A percentile compares a stretch with the other conserved stretches of the same genome.
phyloP scores from a whole-genome alignment of 2,888 invertebrate species.

The Stegana nigrithorax region DNA sequence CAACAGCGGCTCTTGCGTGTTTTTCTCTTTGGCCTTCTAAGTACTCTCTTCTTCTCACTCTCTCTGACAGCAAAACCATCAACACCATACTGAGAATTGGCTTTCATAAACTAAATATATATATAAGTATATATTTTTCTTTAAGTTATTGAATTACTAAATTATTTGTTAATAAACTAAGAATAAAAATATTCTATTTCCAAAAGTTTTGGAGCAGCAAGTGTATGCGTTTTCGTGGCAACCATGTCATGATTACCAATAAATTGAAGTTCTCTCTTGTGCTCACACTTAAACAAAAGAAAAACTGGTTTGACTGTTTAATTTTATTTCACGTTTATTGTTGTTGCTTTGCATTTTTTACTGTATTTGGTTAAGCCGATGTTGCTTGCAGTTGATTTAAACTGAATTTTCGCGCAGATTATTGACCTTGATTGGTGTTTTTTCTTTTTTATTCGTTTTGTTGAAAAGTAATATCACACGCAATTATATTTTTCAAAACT shows the following conservation, averaged over 20 bases:
- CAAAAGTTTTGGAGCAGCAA: too few species aligned
- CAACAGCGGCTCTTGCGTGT: not conserved
- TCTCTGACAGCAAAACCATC: too few species aligned
- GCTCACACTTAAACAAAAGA: too few species aligned
- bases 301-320: slow-evolving; percentile 55
- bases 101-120: too few species aligned
- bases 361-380: slow-evolving; percentile 38
- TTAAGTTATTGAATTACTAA: too few species aligned
- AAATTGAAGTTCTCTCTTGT: not conserved
- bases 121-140: too few species aligned
- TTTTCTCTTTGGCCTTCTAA: slow-evolving; percentile 33
- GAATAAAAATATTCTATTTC: too few species aligned
- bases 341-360: slow-evolving; percentile 47
- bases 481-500: slow-evolving; percentile 56
- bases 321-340: slow-evolving; percentile 53
- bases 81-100: too few species aligned
- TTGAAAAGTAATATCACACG: too few species aligned
- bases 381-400: too few species aligned
- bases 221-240: slow-evolving; percentile 8
- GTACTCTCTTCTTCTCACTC: slow-evolving; percentile 21
- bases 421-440: slow-evolving; percentile 51
- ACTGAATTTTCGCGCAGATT: slow-evolving; percentile 39
- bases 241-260: too few species aligned
- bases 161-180: too few species aligned
- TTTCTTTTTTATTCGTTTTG: not conserved